Conservation (phyloP, 2,888 invertebrate species). For the Drosophila tanythrix region DNA sequence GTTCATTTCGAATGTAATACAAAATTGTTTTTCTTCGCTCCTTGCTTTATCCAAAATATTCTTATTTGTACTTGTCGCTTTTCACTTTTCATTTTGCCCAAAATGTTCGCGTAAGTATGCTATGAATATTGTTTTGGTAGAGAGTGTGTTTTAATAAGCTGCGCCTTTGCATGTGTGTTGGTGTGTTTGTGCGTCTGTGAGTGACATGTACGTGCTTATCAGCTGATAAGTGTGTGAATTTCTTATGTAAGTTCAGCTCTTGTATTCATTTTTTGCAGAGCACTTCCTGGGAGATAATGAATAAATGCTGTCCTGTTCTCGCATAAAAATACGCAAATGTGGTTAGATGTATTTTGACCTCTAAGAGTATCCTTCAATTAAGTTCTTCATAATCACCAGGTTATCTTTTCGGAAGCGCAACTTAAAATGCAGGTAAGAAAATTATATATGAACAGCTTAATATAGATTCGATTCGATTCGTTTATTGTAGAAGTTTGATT, state of each 20-base stretch:
- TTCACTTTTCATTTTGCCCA: conserved; percentile 34
- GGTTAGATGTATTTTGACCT: background rate
- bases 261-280: background rate
- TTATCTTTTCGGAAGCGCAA: background rate
- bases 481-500: conserved; percentile 1
- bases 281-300: background rate
- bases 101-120: conserved; percentile 42
- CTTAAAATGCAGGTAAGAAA: too few relatives aligned
- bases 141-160: conserved; percentile 50
- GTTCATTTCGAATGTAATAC: conserved; percentile 27
- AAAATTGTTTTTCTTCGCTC: conserved; percentile 24
- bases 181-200: background rate
- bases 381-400: background rate
- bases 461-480: background rate
- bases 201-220: conserved; percentile 43
- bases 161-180: background rate
- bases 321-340: background rate
- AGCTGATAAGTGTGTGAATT: conserved; percentile 39
- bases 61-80: conserved; percentile 14
- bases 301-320: background rate
- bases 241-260: conserved; percentile 1
- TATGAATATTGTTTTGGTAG: conserved; percentile 39
- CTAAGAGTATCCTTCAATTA: background rate
- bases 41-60: conserved; percentile 4
- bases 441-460: background rate